These are phyloP conservation scores for Crotalus tigris DNA, from an alignment of 2,113 vertebrate genomes.

Conservation along the genomic window DNA sequence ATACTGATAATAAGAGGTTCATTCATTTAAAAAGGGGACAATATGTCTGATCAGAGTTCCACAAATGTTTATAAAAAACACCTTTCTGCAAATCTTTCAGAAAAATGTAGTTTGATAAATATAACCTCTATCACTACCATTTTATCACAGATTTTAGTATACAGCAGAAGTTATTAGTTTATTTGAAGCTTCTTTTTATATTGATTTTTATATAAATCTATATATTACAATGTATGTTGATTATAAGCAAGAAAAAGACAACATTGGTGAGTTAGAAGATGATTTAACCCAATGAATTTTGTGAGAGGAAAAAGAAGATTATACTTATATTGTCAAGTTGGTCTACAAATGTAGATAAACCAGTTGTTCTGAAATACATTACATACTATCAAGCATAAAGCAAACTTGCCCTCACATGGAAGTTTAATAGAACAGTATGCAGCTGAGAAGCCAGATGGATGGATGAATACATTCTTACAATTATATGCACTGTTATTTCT, in stretches of 20 bases:
- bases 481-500: slow-evolving; percentile 5
- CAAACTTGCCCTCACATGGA: slow-evolving; percentile 24
- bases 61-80: not conserved
- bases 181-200: slow-evolving; percentile 38
- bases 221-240: slow-evolving; percentile 21
- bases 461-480: slow-evolving; percentile 18
- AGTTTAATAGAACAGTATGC: not conserved
- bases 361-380: slow-evolving; percentile 51
- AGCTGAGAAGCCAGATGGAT: slow-evolving; percentile 33
- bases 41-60: slow-evolving; percentile 36
- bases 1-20: slow-evolving; percentile 37
- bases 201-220: slow-evolving; percentile 48
- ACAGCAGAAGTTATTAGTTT: slow-evolving; percentile 42
- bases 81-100: not conserved
- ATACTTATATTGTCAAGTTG: not conserved
- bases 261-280: slow-evolving; percentile 23
- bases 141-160: slow-evolving; percentile 37
- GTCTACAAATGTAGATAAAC: slow-evolving; percentile 44
- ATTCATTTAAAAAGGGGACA: slow-evolving; percentile 31
- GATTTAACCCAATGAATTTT: slow-evolving; percentile 23
- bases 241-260: slow-evolving; percentile 38
- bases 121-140: slow-evolving; percentile 27
- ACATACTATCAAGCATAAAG: slow-evolving; percentile 27
- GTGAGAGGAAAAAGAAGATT: slow-evolving; percentile 2
- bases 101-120: slow-evolving; percentile 34